Evolutionary conservation across 1,140 invertebrate species (phyloP), one percentile per base, ranked within the genome.

Genomic region (Lerema accius): DNA sequence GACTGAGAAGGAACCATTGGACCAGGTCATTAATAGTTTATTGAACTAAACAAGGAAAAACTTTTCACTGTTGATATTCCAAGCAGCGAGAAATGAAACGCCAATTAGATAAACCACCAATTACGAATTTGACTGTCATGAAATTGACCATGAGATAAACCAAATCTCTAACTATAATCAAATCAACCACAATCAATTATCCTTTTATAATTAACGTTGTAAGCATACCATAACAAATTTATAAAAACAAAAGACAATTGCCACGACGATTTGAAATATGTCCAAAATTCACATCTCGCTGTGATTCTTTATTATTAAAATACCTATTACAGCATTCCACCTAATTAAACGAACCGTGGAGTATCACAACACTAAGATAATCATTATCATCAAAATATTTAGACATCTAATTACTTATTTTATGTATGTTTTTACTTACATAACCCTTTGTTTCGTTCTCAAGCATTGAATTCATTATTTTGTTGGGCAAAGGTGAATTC

Each of bases 271-370:
- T 23, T 42, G 6, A 23, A 32, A 56, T 19, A 9, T 43, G 14
- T 9, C 4, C 11, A 11, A 6, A n/a, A n/a, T n/a, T n/a, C n/a
- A n/a, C 23, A 32, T 32, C 4, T 32, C 9, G 9, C 6, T 32
- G 6, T 32, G 28, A 32, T 53, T 40, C 50, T n/a, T 7, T n/a
- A 16, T 56, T 3, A 17, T 43, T 56, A 43, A 56, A 43, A 43
- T 32, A 56, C 19, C 15, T 13, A 28, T 43, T 43, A 5, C 37
- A 13, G 10, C 42, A 55, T 23, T 23, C 15, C 10, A 9, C 6
- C 13, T 32, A 56, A 56, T 56, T 56, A 56, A 37, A 45, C 28
- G 14, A 45, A 10, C 13, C 53, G 32, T 58, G n/a, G 9, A 35
- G 4, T 32, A 14, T 58, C 45, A 16, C 45, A 32, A 45, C 42